Evolutionary conservation across 1,140 invertebrate genomes (phyloP), one percentile per base, ranked within the genome.

Genomic region (Zaprionus camerounensis): DNA sequence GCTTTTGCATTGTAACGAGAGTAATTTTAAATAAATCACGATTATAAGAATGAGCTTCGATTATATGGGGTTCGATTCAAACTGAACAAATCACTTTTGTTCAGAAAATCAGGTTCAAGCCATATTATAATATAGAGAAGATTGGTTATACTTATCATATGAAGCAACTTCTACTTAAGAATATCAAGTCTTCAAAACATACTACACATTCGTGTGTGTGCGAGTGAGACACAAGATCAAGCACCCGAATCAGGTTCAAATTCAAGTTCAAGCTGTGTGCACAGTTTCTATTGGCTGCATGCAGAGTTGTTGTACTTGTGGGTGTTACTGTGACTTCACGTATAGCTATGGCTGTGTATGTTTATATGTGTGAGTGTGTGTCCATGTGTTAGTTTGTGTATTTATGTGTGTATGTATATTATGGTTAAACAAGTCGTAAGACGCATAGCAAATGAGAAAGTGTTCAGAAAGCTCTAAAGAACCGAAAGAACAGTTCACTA

Each of bases 361-460:
- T 65, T 13, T 51, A 26, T 63, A 49, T 56, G 44, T 76, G 22
- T 69, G 28, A 58, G 58, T 44, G 2, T 53, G 44, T 69, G 55
- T 46, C 24, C 69, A 22, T 53, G 57, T 59, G 58, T 81, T 64
- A 69, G 34, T 59, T 6, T 64, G 5, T 62, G 15, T 53, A 2
- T 51, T 28, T 63, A 41, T 63, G 34, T 44, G 53, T 17, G 13
- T 55, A 51, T 67, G 62, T 63, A 26, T 62, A 24, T 28, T 59
- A 41, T 41, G 41, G 38, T 62, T 65, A 74, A 76, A 81, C 75
- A 81, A 76, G 76, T 87, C 72, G 51, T 80, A 69, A 86, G 67
- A 78, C 78, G 84, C 83, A 87, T 87, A 88, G 81, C 84, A 87
- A 88, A 83, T 81, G 63, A 71, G 68, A 87, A 78, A 78, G 62